Base-by-base conservation (phyloP, 2,113 vertebrate genomes). In the Sylvicapra grimmia region DNA sequence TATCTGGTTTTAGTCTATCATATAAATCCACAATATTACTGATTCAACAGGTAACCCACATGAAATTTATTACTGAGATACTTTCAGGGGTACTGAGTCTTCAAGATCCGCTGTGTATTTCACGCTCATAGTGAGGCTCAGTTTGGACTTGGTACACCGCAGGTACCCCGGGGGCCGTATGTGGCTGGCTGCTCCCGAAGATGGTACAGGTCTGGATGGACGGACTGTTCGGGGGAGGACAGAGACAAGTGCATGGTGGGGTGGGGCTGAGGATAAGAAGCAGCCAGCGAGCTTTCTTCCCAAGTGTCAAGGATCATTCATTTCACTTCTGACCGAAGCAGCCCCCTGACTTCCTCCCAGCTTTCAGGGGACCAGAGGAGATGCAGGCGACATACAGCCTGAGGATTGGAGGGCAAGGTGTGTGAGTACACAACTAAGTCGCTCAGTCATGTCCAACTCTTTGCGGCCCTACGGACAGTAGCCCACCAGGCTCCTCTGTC, bases 221-320 rank as follows among this genome's bases (percentile, higher is more conserved):
- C 0, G 5, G 54, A 33, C 14, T 4, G 1, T 1, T 19, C 0
- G 13, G 40, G 11, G 75, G 3, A 84, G 51, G 23, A 29, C 44
- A 44, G 51, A 36, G 21, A 4, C 0, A 3, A n/a, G 33, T 8
- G 19, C 1, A 2, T 0, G 33, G 47, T 4, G 49, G 19, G 18
- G 40, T 2, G 6, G 19, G 49, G 40, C 15, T 16, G 49, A 8
- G 25, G 33, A 2, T 3, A 33, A 89, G 68, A 8, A 11, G 25
- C 16, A 33, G 13, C 2, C 7, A 8, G n/a, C 31, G 44, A 19
- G 8, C 13, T 92, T 93, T 72, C 44, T 31, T 15, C 27, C 49
- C 47, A 56, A 40, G 49, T 12, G 16, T 53, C 65, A 72, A 82
- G 77, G 58, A n/a, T 83, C n/a, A 3, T 58, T 93, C 54, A 27